A percentile compares a stretch with the other conserved stretches of the same genome.
Conservation (phyloP, 2,888 invertebrate genomes). For the Eupelmus urozonus region DNA sequence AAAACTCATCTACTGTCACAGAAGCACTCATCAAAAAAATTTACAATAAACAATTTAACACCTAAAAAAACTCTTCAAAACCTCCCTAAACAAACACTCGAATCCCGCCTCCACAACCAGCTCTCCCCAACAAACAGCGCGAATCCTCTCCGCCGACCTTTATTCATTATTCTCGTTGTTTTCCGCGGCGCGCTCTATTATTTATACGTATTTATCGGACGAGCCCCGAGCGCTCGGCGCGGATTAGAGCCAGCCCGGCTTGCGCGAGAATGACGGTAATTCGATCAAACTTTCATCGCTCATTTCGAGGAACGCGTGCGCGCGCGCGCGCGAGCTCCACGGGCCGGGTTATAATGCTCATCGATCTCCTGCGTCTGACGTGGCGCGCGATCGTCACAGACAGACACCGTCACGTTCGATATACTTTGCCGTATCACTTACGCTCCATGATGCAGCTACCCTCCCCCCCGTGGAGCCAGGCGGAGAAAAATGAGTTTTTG, state of each 20-base stretch:
- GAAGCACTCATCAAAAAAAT: too few relatives aligned
- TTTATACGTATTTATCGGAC: neutral
- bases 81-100: too few relatives aligned
- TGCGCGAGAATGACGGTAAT: constrained; percentile 46
- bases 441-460: constrained; percentile 44
- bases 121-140: neutral
- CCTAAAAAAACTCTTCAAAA: too few relatives aligned
- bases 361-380: constrained; percentile 56
- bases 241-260: constrained; percentile 6
- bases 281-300: constrained; percentile 60
- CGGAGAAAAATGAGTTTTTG: constrained; percentile 58
- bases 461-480: neutral
- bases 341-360: constrained; percentile 53
- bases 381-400: constrained; percentile 50
- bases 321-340: neutral
- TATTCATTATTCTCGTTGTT: neutral
- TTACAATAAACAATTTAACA: too few relatives aligned
- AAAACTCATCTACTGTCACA: too few relatives aligned
- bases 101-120: too few relatives aligned
- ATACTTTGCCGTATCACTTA: constrained; percentile 56
- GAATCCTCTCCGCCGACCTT: too few relatives aligned
- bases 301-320: constrained; percentile 47
- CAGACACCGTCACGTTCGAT: constrained; percentile 58
- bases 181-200: neutral
- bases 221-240: neutral